Percentiles rank a stretch among this genome's conserved stretches.
Evolutionary conservation across 2,797 vertebrate genomes (phyloP).

Genomic region (Micropoecilia bifurca): DNA sequence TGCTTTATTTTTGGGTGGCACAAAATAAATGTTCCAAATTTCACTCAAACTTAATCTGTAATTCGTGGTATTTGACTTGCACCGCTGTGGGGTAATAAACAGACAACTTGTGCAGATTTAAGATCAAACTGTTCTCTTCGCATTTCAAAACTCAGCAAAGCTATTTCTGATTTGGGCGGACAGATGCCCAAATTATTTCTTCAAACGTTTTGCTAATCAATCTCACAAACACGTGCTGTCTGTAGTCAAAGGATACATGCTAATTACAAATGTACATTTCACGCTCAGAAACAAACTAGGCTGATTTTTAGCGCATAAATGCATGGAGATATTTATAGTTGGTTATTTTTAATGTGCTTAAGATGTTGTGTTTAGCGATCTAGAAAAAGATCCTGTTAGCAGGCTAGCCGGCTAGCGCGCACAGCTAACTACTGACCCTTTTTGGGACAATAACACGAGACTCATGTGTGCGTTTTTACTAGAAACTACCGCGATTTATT

Average conservation of each 20-base stretch:
- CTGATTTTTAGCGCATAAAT: background rate
- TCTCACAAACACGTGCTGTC: constrained; percentile 68
- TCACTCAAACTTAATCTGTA: background rate
- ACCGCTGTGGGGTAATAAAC: background rate
- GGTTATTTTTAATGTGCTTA: background rate
- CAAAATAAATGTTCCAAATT: constrained; percentile 11
- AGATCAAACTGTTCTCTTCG: constrained; percentile 6
- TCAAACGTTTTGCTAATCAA: constrained; percentile 29
- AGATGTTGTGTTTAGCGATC: constrained; percentile 39
- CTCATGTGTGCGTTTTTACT: background rate
- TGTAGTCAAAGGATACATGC: constrained; percentile 24
- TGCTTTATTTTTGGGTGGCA: constrained; percentile 37
- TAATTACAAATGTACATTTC: background rate
- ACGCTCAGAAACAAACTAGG: rapidly evolving
- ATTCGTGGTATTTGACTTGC: background rate
- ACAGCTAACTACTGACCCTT: constrained; percentile 45
- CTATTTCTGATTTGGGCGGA: constrained; percentile 6
- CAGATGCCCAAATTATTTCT: background rate
- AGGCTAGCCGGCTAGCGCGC: constrained; percentile 14
- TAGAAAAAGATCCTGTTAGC: constrained; percentile 66
- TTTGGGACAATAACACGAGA: constrained; percentile 67
- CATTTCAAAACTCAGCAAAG: constrained; percentile 32
- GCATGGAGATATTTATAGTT: rapidly evolving
- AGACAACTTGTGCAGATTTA: background rate
- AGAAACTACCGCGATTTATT: background rate